These are phyloP conservation scores for Girardinus metallicus DNA, from an alignment of 2,797 vertebrate species.

Conservation along the genomic window DNA sequence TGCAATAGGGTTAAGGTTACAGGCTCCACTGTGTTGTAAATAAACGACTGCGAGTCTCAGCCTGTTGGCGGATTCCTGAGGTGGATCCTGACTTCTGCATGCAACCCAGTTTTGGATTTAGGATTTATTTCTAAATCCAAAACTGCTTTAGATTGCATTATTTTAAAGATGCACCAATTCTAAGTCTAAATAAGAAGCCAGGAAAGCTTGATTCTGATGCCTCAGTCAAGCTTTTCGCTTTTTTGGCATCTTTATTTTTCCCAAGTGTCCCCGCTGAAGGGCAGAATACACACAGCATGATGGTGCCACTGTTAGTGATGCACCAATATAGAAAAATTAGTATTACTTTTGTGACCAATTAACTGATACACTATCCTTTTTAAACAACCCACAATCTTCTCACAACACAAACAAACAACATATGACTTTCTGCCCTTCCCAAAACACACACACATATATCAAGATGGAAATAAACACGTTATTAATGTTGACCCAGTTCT, in stretches of 20 bases:
- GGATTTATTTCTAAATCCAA: not conserved
- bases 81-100: not conserved
- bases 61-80: conserved; percentile 10
- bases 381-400: not conserved
- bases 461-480: not conserved
- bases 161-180: not conserved
- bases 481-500: not conserved
- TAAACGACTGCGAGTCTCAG: conserved; percentile 30
- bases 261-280: not conserved
- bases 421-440: not conserved
- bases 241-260: not conserved
- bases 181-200: conserved; percentile 6
- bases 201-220: conserved; percentile 10
- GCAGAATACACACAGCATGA: not conserved
- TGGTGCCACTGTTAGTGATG: not conserved
- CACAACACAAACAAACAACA: no score
- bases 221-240: conserved; percentile 30
- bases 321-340: not conserved
- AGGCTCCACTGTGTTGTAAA: not conserved
- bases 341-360: not conserved
- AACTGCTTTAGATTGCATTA: not conserved
- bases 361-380: not conserved
- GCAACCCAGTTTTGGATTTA: not conserved
- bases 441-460: not conserved
- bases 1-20: conserved; percentile 4